Conservation (phyloP, 1,140 invertebrate species). For the Aleiodes sp. region DNA sequence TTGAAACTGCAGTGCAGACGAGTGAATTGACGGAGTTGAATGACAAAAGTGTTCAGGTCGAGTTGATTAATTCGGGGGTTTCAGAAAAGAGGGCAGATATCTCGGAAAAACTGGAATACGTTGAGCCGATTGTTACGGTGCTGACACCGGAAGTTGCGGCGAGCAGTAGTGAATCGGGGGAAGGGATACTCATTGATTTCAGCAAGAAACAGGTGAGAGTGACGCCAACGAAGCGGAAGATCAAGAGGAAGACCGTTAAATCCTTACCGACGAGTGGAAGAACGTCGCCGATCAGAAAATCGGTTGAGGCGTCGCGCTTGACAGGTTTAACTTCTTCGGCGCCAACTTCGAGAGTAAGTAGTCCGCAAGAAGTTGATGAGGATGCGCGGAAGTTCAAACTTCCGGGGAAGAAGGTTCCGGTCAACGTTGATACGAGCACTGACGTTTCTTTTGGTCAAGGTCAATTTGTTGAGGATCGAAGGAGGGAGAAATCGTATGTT, state of each 20-base stretch:
- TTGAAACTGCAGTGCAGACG: not conserved
- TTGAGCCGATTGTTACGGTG: slow-evolving; percentile 50
- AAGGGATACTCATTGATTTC: slow-evolving; percentile 51
- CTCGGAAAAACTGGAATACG: slow-evolving; percentile 23
- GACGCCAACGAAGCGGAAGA: slow-evolving; percentile 44
- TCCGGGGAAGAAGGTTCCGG: not conserved
- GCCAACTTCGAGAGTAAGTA: slow-evolving; percentile 27
- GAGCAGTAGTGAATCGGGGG: slow-evolving; percentile 45
- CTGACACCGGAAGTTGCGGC: slow-evolving; percentile 46
- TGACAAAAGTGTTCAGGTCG: slow-evolving; percentile 56
- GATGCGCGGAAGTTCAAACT: slow-evolving; percentile 30
- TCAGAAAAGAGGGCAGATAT: not conserved
- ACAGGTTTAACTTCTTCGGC: slow-evolving; percentile 32
- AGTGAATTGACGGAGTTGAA: slow-evolving; percentile 57
- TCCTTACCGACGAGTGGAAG: slow-evolving; percentile 38
- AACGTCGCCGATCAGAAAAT: slow-evolving; percentile 33
- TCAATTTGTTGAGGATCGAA: not conserved
- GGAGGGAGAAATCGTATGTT: slow-evolving; percentile 36
- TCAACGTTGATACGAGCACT: slow-evolving; percentile 48
- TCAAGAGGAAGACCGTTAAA: slow-evolving; percentile 35
- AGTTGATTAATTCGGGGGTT: slow-evolving; percentile 18
- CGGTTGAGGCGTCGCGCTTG: not conserved
- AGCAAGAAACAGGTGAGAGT: slow-evolving; percentile 47
- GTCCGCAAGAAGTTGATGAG: slow-evolving; percentile 33
- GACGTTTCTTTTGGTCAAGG: not conserved